Percentiles rank a stretch among this genome's conserved stretches.
phyloP scores from a whole-genome alignment of 2,888 invertebrate genomes.

The Cheilosia scutellata region DNA sequence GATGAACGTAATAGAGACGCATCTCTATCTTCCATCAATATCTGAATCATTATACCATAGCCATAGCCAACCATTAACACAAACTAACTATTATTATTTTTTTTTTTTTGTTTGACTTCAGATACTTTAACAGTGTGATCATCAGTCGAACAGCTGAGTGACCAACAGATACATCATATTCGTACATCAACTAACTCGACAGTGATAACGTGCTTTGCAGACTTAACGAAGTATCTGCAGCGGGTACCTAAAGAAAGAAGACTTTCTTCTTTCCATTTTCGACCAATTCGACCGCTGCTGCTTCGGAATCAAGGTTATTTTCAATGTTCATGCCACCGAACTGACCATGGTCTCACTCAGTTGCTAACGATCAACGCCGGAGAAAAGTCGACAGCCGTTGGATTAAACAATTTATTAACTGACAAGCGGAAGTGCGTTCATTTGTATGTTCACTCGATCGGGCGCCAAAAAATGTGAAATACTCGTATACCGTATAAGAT shows the following conservation, averaged over 20 bases:
- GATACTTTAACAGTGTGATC: slow-evolving; percentile 23
- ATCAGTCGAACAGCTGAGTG: slow-evolving; percentile 49
- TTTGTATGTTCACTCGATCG: slow-evolving; percentile 12
- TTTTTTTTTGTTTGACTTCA: slow-evolving; percentile 34
- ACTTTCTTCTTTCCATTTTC: slow-evolving; percentile 68
- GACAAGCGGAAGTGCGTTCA: slow-evolving; percentile 33
- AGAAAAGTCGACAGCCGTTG: slow-evolving; percentile 38
- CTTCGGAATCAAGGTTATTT: slow-evolving; percentile 39
- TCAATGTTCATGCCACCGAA: slow-evolving; percentile 21
- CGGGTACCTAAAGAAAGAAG: slow-evolving; percentile 15
- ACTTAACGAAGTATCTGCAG: slow-evolving; percentile 72
- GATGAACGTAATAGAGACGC: slow-evolving; percentile 60
- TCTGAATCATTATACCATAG: slow-evolving; percentile 33
- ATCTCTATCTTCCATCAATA: slow-evolving; percentile 35
- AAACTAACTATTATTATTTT: slow-evolving; percentile 25
- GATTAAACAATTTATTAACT: neutral
- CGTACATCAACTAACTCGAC: slow-evolving; percentile 2
- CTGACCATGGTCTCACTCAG: slow-evolving; percentile 61
- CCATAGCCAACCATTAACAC: slow-evolving; percentile 1
- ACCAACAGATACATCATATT: slow-evolving; percentile 9
- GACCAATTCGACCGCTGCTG: slow-evolving; percentile 46
- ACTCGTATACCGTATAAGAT: neutral
- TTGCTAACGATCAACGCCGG: slow-evolving; percentile 49
- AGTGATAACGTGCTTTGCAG: slow-evolving; percentile 68
- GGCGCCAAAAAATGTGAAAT: slow-evolving; percentile 43